These are phyloP conservation scores for Incurvaria masculella DNA, from an alignment of 2,888 invertebrate species.

Conservation along the genomic window DNA sequence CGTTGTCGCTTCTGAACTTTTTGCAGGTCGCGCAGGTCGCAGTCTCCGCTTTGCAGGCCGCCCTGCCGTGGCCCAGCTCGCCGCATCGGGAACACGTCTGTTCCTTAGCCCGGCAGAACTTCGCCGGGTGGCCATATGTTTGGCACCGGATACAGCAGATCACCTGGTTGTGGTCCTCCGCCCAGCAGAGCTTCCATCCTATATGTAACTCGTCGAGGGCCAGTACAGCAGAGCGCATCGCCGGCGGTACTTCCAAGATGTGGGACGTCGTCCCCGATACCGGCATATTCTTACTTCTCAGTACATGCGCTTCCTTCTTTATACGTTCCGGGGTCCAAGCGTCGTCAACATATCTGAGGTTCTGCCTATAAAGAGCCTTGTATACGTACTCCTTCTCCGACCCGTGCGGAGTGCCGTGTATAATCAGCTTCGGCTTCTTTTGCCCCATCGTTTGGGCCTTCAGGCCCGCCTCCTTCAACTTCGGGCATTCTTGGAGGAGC, in stretches of 20 bases:
- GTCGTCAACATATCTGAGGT: too few species aligned
- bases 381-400: neutral
- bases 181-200: neutral
- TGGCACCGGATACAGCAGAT: neutral
- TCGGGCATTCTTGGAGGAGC: neutral
- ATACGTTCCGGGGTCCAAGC: too few species aligned
- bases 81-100: too few species aligned
- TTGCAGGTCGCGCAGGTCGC: too few species aligned
- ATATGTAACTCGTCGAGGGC: conserved; percentile 4
- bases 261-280: neutral
- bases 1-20: too few species aligned
- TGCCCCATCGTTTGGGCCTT: neutral
- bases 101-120: neutral
- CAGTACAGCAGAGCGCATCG: conserved; percentile 5
- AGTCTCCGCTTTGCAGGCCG: too few species aligned
- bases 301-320: neutral
- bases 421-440: neutral
- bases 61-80: too few species aligned
- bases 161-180: neutral
- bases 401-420: neutral
- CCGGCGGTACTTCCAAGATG: conserved; percentile 12
- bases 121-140: neutral
- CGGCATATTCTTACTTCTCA: neutral
- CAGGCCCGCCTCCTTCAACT: neutral
- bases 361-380: neutral